These are phyloP conservation scores for Psittacula cyanocephala DNA, from an alignment of 2,113 vertebrate genomes.

Conservation along the genomic window DNA sequence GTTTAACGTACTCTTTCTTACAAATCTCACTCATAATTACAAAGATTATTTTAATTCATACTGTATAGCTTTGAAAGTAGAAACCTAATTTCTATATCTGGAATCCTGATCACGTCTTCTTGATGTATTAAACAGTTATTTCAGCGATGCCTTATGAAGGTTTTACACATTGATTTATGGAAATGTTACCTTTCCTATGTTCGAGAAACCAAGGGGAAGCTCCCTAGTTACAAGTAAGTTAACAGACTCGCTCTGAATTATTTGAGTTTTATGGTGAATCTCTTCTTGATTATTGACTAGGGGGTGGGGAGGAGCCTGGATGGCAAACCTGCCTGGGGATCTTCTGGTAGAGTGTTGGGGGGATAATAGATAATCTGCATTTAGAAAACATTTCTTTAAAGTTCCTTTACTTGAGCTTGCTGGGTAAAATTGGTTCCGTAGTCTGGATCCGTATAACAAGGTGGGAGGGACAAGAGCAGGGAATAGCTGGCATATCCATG, in stretches of 20 bases:
- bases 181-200: slow-evolving; percentile 99
- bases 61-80: background rate
- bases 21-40: background rate
- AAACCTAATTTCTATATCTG: background rate
- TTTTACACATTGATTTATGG: slow-evolving; percentile 99
- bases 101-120: slow-evolving; percentile 65
- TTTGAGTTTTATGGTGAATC: background rate
- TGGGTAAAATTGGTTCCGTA: background rate
- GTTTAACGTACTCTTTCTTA: background rate
- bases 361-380: background rate
- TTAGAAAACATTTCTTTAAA: background rate
- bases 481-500: background rate
- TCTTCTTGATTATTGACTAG: background rate
- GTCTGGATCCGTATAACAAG: background rate
- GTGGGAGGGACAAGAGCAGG: background rate
- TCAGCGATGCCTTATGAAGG: slow-evolving; percentile 99
- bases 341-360: background rate
- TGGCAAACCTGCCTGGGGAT: background rate
- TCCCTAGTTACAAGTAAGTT: slow-evolving; percentile 99
- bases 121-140: slow-evolving; percentile 84
- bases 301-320: background rate
- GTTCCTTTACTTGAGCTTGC: background rate
- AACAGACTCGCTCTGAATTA: slow-evolving; percentile 23
- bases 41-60: background rate
- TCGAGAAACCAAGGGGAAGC: slow-evolving; percentile 98